These are phyloP conservation scores for Drosophila imparisetae DNA, from an alignment of 2,888 invertebrate species.

Conservation along the genomic window DNA sequence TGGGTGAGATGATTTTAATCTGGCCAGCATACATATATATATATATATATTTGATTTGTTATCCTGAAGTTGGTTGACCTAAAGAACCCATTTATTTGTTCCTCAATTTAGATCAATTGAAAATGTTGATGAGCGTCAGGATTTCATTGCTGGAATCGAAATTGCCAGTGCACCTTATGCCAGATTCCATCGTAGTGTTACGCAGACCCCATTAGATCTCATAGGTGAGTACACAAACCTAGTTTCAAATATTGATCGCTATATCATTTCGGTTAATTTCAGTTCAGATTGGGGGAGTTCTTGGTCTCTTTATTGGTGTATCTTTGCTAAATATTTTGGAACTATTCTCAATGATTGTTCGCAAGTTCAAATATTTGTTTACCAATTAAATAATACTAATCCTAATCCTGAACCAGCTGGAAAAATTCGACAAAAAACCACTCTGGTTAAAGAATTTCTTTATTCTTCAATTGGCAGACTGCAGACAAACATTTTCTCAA, in stretches of 20 bases:
- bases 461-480: not conserved
- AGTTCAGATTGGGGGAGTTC: constrained; percentile 76
- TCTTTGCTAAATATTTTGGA: constrained; percentile 61
- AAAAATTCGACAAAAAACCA: not conserved
- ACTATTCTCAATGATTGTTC: constrained; percentile 27
- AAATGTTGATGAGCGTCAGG: constrained; percentile 5
- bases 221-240: constrained; percentile 48
- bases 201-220: constrained; percentile 71
- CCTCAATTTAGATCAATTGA: constrained; percentile 51
- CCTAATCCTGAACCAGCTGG: not conserved
- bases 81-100: not conserved
- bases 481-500: not conserved
- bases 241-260: not conserved
- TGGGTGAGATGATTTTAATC: constrained; percentile 53
- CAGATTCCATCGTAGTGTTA: constrained; percentile 66
- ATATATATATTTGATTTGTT: not conserved
- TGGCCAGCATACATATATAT: not conserved
- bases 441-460: not conserved
- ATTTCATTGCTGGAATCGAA: constrained; percentile 52
- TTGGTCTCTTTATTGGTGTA: constrained; percentile 69
- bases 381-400: not conserved
- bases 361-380: constrained; percentile 7
- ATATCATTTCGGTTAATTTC: constrained; percentile 10
- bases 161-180: constrained; percentile 64
- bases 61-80: too few species aligned